These are phyloP conservation scores for Adelognathus sp. DNA, from an alignment of 2,888 invertebrate genomes.

Conservation along the genomic window DNA sequence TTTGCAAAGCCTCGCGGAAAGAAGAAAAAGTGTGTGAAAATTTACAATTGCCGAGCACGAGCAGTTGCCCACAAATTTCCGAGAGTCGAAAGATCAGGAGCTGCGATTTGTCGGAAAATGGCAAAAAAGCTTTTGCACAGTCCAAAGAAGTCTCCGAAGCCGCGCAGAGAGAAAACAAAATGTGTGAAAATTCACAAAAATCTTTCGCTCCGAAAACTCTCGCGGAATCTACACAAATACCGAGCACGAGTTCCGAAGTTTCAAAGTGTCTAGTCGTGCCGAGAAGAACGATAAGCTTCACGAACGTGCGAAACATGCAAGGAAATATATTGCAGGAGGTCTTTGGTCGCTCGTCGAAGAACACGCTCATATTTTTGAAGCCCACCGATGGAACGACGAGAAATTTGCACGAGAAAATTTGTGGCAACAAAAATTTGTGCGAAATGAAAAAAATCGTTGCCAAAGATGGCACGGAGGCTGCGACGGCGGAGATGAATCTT, in stretches of 20 bases:
- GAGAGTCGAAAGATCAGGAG: too few species aligned
- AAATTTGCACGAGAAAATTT: slow-evolving; percentile 40
- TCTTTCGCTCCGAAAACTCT: too few species aligned
- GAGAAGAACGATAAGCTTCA: slow-evolving; percentile 53
- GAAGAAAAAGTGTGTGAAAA: too few species aligned
- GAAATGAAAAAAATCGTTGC: slow-evolving; percentile 6
- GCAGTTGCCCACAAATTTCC: too few species aligned
- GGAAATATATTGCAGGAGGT: slow-evolving; percentile 65
- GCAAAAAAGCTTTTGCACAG: too few species aligned
- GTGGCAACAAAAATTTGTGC: background rate
- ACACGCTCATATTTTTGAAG: slow-evolving; percentile 66
- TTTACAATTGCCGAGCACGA: too few species aligned
- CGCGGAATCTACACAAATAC: too few species aligned
- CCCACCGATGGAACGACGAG: slow-evolving; percentile 57
- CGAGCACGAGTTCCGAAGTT: slow-evolving; percentile 13
- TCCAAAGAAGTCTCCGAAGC: too few species aligned
- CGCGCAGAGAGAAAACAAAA: too few species aligned
- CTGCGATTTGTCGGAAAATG: too few species aligned
- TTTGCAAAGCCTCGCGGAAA: too few species aligned
- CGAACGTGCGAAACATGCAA: slow-evolving; percentile 58
- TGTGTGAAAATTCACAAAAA: too few species aligned
- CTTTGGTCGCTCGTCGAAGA: slow-evolving; percentile 59
- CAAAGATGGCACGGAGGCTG: slow-evolving; percentile 19
- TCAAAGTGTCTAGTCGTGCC: slow-evolving; percentile 45
- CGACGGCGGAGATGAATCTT: slow-evolving; percentile 37